phyloP scores from a whole-genome alignment of 2,888 invertebrate species.

The Rotaria macrura region DNA sequence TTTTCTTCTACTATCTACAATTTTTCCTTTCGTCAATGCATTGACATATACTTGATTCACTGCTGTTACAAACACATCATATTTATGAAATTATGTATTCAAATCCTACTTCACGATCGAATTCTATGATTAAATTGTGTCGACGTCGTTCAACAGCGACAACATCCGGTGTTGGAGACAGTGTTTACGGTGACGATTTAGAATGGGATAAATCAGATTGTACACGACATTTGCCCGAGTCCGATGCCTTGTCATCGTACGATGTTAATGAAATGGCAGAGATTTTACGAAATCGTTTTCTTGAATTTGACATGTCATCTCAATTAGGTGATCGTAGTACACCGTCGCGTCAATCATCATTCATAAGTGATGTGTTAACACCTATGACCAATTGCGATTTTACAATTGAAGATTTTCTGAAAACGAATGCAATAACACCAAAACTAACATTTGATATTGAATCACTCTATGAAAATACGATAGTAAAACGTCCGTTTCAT shows the following conservation, averaged over 20 bases:
- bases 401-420: background rate
- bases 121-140: background rate
- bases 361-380: background rate
- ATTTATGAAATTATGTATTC: background rate
- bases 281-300: constrained; percentile 20
- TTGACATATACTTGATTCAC: background rate
- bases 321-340: background rate
- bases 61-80: background rate
- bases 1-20: background rate
- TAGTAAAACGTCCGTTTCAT: background rate
- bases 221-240: constrained; percentile 19
- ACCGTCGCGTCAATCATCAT: background rate
- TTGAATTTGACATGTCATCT: constrained; percentile 27
- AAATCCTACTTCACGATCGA: background rate
- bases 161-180: background rate
- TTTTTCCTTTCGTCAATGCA: background rate
- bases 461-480: background rate
- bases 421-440: background rate
- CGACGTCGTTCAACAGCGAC: constrained; percentile 8
- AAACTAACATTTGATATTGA: constrained; percentile 15
- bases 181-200: background rate
- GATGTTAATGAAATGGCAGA: constrained; percentile 31
- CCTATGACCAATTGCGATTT: background rate
- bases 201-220: constrained; percentile 31
- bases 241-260: constrained; percentile 22